Conservation (phyloP, 2,888 invertebrate species). For the Heliconius ethilla region DNA sequence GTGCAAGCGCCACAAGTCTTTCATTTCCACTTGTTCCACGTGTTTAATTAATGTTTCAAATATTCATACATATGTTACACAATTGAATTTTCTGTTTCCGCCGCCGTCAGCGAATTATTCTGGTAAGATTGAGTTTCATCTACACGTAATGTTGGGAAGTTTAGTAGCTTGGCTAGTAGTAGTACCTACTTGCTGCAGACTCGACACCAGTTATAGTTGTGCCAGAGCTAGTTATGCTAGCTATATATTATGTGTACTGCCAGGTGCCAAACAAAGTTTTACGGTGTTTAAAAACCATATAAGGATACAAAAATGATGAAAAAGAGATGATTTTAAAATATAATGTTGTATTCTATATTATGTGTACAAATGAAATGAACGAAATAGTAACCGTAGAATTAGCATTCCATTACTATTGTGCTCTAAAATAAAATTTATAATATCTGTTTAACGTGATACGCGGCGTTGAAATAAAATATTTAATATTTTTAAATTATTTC, state of each 20-base stretch:
- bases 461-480: no score
- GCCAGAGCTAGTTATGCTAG: background rate
- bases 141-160: conserved; percentile 1
- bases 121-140: conserved; percentile 23
- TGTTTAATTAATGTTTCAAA: background rate
- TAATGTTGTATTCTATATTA: no score
- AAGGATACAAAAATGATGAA: no score
- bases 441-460: no score
- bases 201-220: background rate
- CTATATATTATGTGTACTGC: background rate
- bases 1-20: background rate
- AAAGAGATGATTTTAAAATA: no score
- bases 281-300: no score
- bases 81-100: conserved; percentile 22
- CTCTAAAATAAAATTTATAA: no score
- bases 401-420: no score
- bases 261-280: no score
- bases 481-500: no score
- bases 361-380: no score
- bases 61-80: background rate
- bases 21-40: background rate
- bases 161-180: background rate
- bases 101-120: conserved; percentile 32
- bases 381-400: no score
- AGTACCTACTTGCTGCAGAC: background rate